Evolutionary conservation across 2,797 vertebrate genomes (phyloP).

Genomic region (Sebastolobus alascanus): DNA sequence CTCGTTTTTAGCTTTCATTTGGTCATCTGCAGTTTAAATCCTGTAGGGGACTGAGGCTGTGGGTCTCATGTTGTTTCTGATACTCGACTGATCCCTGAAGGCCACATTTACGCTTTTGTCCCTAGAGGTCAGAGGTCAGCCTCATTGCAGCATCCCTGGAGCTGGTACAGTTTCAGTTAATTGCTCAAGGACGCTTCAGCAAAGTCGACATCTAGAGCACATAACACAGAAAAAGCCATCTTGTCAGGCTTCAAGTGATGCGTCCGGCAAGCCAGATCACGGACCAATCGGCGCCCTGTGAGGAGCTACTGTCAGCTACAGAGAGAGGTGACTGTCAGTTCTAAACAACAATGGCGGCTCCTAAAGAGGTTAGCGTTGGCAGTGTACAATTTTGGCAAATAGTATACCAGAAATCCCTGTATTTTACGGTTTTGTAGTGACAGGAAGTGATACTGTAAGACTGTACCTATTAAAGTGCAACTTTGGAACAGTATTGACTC

Average conservation of each 20-base stretch:
- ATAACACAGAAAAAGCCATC: no score
- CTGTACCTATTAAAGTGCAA: neutral
- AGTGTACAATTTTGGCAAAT: neutral
- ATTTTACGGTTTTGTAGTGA: neutral
- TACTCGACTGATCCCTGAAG: neutral
- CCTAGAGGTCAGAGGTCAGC: constrained; percentile 3
- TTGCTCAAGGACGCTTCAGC: neutral
- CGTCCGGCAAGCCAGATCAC: no score
- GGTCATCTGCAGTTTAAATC: neutral
- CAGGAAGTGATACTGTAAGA: neutral
- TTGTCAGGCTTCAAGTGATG: no score
- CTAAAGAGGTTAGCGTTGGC: no score
- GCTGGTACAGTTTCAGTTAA: neutral
- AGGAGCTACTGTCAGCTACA: no score
- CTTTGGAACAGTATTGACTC: neutral
- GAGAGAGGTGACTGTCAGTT: no score
- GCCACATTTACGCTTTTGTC: neutral
- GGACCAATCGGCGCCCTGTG: no score
- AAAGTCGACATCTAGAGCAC: neutral
- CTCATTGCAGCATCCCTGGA: neutral
- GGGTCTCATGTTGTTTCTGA: neutral
- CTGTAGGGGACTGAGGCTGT: neutral
- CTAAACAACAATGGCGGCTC: no score
- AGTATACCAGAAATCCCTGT: neutral
- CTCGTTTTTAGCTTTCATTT: neutral